Conservation (phyloP, 2,888 invertebrate genomes). For the Caenorhabditis virilis region DNA sequence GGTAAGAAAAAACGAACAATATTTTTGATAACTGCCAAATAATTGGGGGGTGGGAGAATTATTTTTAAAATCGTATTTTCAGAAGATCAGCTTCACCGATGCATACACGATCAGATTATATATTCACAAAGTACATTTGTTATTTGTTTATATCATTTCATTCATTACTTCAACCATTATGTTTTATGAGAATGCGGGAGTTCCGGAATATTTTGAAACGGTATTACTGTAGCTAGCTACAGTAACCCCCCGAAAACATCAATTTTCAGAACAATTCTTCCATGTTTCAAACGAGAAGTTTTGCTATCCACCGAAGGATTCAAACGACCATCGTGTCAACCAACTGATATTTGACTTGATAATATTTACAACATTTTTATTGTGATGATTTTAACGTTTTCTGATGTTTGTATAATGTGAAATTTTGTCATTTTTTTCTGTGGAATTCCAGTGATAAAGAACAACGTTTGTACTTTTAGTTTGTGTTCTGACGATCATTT, state of each 20-base stretch:
- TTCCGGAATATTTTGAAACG: constrained; percentile 48
- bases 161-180: constrained; percentile 57
- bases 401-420: no score
- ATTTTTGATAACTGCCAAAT: constrained; percentile 2
- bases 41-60: no score
- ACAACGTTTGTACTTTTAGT: no score
- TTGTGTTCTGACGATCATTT: no score
- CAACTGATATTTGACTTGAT: constrained; percentile 35
- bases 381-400: no score
- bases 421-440: no score
- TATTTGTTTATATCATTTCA: constrained; percentile 52
- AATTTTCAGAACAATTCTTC: constrained; percentile 23
- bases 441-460: no score
- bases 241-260: neutral
- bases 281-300: constrained; percentile 18
- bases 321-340: constrained; percentile 23
- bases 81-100: constrained; percentile 19
- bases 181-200: constrained; percentile 58
- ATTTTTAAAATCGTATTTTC: no score
- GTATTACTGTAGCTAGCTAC: constrained; percentile 7
- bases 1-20: constrained; percentile 6
- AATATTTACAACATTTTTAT: no score
- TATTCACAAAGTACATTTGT: constrained; percentile 42
- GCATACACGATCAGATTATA: constrained; percentile 20
- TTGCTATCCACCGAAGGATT: constrained; percentile 23